These are phyloP conservation scores for Paramisgurnus dabryanus DNA, from an alignment of 2,113 vertebrate species.

Conservation along the genomic window DNA sequence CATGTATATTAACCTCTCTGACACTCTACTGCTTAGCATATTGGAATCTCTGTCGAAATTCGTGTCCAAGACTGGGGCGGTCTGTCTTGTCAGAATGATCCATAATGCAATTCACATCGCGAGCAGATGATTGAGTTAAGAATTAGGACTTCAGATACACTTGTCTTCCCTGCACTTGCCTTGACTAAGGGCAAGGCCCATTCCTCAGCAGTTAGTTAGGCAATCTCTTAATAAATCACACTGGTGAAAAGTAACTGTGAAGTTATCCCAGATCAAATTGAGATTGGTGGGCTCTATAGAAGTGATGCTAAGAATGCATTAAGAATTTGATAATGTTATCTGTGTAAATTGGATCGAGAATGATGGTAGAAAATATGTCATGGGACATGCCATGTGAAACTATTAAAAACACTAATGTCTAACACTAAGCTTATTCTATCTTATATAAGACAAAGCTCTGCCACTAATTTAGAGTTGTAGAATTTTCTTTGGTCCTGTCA, in stretches of 20 bases:
- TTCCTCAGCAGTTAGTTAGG: slow-evolving; percentile 66
- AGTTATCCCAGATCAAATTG: slow-evolving; percentile 35
- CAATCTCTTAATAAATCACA: slow-evolving; percentile 62
- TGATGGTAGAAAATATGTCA: background rate
- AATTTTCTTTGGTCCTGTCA: slow-evolving; percentile 21
- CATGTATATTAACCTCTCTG: slow-evolving; percentile 84
- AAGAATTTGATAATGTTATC: slow-evolving; percentile 37
- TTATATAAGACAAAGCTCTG: slow-evolving; percentile 31
- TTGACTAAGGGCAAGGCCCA: slow-evolving; percentile 64
- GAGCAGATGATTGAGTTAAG: slow-evolving; percentile 65
- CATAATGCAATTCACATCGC: slow-evolving; percentile 67
- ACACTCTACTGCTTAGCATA: slow-evolving; percentile 73
- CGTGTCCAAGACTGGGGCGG: slow-evolving; percentile 61
- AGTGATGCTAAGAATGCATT: slow-evolving; percentile 46
- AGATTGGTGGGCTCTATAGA: slow-evolving; percentile 12
- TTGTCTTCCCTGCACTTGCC: slow-evolving; percentile 61
- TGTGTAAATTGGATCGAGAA: slow-evolving; percentile 10
- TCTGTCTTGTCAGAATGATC: slow-evolving; percentile 69
- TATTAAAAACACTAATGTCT: slow-evolving; percentile 1
- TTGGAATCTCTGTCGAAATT: slow-evolving; percentile 68
- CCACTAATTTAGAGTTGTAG: slow-evolving; percentile 11
- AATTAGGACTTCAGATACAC: slow-evolving; percentile 65
- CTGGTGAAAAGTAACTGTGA: slow-evolving; percentile 62
- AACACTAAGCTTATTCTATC: background rate
- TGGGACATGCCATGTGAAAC: slow-evolving; percentile 13